A percentile compares a stretch with the other conserved stretches of the same genome.
Conservation (phyloP, 2,797 vertebrate species). For the Enteromius paludinosus region DNA sequence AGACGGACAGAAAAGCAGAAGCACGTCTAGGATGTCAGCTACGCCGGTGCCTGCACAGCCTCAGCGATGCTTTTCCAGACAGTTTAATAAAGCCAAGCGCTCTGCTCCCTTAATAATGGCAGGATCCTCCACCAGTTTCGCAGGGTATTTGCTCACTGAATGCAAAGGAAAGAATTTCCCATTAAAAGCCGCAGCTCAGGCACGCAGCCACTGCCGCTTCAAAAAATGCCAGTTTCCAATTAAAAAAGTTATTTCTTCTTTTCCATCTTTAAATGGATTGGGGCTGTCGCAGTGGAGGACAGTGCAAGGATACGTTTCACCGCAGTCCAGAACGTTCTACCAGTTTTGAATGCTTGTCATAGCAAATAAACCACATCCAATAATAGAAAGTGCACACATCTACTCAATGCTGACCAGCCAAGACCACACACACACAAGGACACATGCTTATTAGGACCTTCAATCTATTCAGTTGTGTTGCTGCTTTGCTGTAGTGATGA, state of each 20-base stretch:
- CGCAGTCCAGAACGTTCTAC: conserved; percentile 34
- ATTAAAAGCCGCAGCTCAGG: conserved; percentile 68
- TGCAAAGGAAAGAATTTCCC: conserved; percentile 73
- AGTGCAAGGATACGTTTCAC: conserved; percentile 48
- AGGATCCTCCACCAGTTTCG: conserved; percentile 68
- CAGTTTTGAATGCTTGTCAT: conserved; percentile 37
- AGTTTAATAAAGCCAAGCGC: conserved; percentile 60
- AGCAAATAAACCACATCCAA: conserved; percentile 57
- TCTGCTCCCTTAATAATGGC: conserved; percentile 70
- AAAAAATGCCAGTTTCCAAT: conserved; percentile 66
- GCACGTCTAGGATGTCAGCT: conserved; percentile 29
- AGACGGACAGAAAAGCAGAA: conserved; percentile 25
- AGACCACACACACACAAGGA: conserved; percentile 39
- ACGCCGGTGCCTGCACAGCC: conserved; percentile 25
- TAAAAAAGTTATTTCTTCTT: conserved; percentile 71
- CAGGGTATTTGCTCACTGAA: conserved; percentile 72
- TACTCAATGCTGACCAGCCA: conserved; percentile 16
- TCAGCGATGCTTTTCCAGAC: conserved; percentile 56
- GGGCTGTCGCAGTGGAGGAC: conserved; percentile 53
- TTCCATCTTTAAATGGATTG: conserved; percentile 61
- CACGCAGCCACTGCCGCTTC: conserved; percentile 49
- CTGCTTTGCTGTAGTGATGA: conserved; percentile 7
- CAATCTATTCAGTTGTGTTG: conserved; percentile 28
- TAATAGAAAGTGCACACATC: conserved; percentile 41
- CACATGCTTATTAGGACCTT: conserved; percentile 23